Conservation (phyloP, 2,113 vertebrate genomes). For the Hippotragus niger region DNA sequence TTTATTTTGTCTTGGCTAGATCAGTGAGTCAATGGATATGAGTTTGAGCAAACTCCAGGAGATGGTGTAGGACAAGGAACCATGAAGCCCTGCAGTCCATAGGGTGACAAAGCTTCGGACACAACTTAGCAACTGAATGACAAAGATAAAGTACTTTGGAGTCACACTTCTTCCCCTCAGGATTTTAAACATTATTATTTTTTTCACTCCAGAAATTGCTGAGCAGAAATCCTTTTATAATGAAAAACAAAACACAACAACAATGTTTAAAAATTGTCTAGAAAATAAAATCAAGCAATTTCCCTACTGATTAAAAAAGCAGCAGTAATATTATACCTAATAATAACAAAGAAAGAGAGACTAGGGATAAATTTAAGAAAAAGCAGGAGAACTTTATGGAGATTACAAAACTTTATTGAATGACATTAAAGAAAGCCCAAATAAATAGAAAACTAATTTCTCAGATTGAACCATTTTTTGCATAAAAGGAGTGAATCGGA, state of each 20-base stretch:
- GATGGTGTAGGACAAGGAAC: neutral
- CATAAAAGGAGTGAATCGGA: neutral
- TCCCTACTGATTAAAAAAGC: neutral
- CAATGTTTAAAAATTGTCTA: neutral
- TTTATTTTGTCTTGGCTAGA: neutral
- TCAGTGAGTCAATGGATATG: neutral
- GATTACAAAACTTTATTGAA: neutral
- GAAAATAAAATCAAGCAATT: neutral
- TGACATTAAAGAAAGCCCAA: neutral
- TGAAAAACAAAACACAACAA: neutral
- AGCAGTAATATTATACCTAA: neutral
- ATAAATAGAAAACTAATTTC: neutral
- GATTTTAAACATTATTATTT: slow-evolving; percentile 34
- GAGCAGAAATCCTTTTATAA: neutral
- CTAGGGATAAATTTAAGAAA: neutral
- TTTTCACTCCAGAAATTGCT: neutral
- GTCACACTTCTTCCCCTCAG: neutral
- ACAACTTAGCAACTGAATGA: neutral
- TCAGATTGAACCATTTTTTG: neutral
- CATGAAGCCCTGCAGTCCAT: neutral
- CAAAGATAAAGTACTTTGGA: neutral
- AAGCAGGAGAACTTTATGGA: neutral
- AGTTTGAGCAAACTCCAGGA: neutral
- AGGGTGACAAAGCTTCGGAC: neutral
- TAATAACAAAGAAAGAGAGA: neutral